Evolutionary conservation across 2,888 invertebrate genomes (phyloP).

Genomic region (Argyresthia goedartella): DNA sequence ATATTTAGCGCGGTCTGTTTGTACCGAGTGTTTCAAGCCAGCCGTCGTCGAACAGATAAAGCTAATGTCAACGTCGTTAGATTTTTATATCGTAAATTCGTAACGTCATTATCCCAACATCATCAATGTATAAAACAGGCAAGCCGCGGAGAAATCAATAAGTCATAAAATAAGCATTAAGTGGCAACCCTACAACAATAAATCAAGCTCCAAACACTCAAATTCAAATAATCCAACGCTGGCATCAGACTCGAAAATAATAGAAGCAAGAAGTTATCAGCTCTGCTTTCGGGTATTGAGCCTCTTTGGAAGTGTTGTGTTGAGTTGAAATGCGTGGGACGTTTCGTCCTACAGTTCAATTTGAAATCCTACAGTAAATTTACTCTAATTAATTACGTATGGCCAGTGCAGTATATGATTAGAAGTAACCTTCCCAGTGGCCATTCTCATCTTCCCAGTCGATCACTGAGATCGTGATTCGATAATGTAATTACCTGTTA

Average conservation of each 20-base stretch:
- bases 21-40: no score
- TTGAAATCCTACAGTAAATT: no score
- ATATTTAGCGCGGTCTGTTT: no score
- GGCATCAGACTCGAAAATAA: conserved; percentile 44
- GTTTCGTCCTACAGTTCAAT: no score
- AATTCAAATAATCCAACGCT: conserved; percentile 57
- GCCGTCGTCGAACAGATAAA: no score
- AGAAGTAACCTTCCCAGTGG: conserved; percentile 40
- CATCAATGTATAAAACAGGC: neutral
- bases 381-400: conserved; percentile 1
- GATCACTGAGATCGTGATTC: conserved; percentile 60
- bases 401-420: conserved; percentile 34
- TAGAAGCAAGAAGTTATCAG: conserved; percentile 22
- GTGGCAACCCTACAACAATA: conserved; percentile 54
- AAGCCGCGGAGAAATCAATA: conserved; percentile 59
- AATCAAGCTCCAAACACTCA: conserved; percentile 55
- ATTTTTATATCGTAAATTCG: no score
- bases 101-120: no score
- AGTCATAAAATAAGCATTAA: conserved; percentile 53
- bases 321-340: neutral
- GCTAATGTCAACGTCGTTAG: no score
- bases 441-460: conserved; percentile 49
- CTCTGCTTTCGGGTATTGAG: neutral
- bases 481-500: conserved; percentile 62
- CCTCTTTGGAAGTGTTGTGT: neutral